phyloP scores from a whole-genome alignment of 2,888 invertebrate species.

The Scaptodrosophila latifasciaeformis region DNA sequence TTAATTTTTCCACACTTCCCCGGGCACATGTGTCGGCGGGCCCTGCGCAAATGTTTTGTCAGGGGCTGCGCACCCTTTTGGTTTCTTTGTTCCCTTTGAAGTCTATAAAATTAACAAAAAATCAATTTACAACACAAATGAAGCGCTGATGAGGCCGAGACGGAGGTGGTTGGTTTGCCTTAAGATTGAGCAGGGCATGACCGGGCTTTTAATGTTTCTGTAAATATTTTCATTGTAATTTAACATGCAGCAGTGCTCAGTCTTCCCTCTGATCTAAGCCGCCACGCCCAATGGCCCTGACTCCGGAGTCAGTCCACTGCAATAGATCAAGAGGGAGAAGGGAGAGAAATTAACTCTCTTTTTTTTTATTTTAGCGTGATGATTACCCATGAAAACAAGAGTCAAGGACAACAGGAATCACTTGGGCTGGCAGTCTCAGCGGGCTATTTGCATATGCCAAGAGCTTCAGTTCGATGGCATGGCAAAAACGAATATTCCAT shows the following conservation, averaged over 20 bases:
- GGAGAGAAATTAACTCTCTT: too few relatives aligned
- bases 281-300: constrained; percentile 55
- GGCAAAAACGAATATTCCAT: too few relatives aligned
- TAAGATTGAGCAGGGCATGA: background rate
- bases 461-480: constrained; percentile 25
- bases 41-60: too few relatives aligned
- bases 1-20: constrained; percentile 53
- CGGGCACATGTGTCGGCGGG: too few relatives aligned
- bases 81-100: constrained; percentile 49
- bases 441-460: constrained; percentile 54
- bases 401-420: constrained; percentile 29
- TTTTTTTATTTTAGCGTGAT: constrained; percentile 40
- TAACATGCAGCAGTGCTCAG: too few relatives aligned
- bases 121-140: constrained; percentile 64
- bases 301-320: too few relatives aligned
- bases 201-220: constrained; percentile 9
- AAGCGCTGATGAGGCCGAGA: constrained; percentile 53
- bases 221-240: constrained; percentile 53
- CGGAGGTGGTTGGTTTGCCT: background rate
- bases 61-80: constrained; percentile 44
- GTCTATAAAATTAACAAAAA: constrained; percentile 66
- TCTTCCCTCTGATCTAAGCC: constrained; percentile 45
- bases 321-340: too few relatives aligned
- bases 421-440: constrained; percentile 38
- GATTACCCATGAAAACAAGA: constrained; percentile 61